Evolutionary conservation across 2,888 invertebrate genomes (phyloP), one percentile per base, ranked within the genome.

Genomic region (Herminia tarsipennalis): DNA sequence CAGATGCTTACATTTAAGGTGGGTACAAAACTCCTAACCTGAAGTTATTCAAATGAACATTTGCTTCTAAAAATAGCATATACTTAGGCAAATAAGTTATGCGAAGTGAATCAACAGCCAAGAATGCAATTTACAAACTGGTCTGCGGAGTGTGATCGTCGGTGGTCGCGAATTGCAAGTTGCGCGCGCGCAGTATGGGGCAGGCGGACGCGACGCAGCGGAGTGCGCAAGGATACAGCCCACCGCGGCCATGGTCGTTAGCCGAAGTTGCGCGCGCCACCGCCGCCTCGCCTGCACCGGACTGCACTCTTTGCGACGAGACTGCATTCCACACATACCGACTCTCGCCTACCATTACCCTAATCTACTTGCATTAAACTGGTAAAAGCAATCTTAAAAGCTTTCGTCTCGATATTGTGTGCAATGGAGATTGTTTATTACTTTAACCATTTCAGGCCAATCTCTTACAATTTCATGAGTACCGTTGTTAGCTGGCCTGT

Each of bases 311-410:
- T 70, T 63, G 71, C 73, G 72, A 74, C 70, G 66, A 57, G 67
- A 68, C 78, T 76, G 73, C 83, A 87, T 83, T 85, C 85, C 81
- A 58, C 50, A 48, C 81, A 83, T 86, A 66, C 81, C 80, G 55
- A 63, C 76, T 73, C 70, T 79, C 76, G 70, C 71, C 65, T 60
- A 38, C 66, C 68, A 51, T 40, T 40, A 48, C 45, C 55, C 42
- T 50, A 56, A 55, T 57, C 60, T 51, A 46, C 45, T 48, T 45
- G 47, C 36, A 52, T 55, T 52, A 50, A 4, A 27, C 28, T 18
- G 33, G 33, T 47, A 54, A 46, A 58, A 50, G 48, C 56, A 29
- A 47, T 54, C 37, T 41, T 42, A 45, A 51, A 50, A 56, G 48
- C 41, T 53, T 56, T 44, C 38, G 32, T 8, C 24, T 27, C 21